A percentile compares a stretch with the other conserved stretches of the same genome.
These are phyloP conservation scores for Lepeophtheirus nordmannii DNA, from an alignment of 2,888 invertebrate genomes.

Conservation along the genomic window DNA sequence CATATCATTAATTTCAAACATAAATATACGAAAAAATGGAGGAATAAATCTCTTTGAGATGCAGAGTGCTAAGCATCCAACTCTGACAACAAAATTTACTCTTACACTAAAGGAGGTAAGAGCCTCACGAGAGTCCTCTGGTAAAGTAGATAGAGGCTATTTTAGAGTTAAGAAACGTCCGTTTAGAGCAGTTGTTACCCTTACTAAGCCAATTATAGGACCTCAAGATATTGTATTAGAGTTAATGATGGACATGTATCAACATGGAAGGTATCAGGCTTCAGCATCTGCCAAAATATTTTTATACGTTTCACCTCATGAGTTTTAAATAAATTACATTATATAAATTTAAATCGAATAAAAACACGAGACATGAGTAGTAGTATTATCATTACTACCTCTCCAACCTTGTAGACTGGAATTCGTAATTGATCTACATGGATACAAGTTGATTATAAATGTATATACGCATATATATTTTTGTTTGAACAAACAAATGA, in stretches of 20 bases:
- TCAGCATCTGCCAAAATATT: conserved; percentile 68
- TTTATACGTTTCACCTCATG: conserved; percentile 67
- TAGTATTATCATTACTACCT: no score
- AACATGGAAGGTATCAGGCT: conserved; percentile 54
- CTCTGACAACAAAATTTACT: conserved; percentile 55
- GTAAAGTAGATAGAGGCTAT: conserved; percentile 33
- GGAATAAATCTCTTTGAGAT: conserved; percentile 67
- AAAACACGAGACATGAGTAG: no score
- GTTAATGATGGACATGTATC: conserved; percentile 66
- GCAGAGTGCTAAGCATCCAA: conserved; percentile 57
- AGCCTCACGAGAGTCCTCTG: conserved; percentile 40
- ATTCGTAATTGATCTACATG: no score
- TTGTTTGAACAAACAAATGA: no score
- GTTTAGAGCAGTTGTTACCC: background rate
- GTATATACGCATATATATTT: no score
- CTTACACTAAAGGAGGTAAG: conserved; percentile 46
- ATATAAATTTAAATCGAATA: no score
- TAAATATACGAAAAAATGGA: conserved; percentile 45
- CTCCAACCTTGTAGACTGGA: no score
- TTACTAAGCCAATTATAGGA: conserved; percentile 13
- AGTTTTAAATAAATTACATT: conserved; percentile 42
- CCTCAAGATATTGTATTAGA: conserved; percentile 49
- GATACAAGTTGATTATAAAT: no score
- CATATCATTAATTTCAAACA: conserved; percentile 72
- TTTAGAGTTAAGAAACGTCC: conserved; percentile 35